Conservation (phyloP, 2,888 invertebrate species). For the Dolomedes plantarius region DNA sequence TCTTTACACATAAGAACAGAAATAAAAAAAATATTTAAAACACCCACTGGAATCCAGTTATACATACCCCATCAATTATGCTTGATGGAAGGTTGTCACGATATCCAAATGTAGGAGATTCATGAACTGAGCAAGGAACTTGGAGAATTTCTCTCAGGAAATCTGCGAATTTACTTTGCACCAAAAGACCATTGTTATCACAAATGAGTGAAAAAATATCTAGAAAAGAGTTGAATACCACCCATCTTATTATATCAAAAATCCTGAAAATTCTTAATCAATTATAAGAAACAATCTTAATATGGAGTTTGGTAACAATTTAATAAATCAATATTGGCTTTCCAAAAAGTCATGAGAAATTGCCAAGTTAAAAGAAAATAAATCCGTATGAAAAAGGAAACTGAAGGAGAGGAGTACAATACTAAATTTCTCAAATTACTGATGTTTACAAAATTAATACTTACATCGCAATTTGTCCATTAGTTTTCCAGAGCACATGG, state of each 20-base stretch:
- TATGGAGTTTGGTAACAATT: neutral
- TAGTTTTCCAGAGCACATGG: constrained; percentile 96
- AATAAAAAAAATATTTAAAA: too few species aligned
- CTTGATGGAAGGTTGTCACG: constrained; percentile 89
- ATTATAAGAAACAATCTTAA: neutral
- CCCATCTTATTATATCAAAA: too few species aligned
- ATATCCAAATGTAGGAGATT: constrained; percentile 96
- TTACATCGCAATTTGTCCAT: constrained; percentile 97
- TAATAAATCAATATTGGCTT: too few species aligned
- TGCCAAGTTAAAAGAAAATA: too few species aligned
- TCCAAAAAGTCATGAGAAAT: too few species aligned
- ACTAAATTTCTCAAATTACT: too few species aligned
- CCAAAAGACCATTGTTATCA: constrained; percentile 86
- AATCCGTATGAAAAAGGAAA: too few species aligned
- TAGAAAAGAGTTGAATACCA: constrained; percentile 77
- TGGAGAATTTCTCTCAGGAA: constrained; percentile 94
- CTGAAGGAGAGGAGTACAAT: too few species aligned
- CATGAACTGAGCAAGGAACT: constrained; percentile 96
- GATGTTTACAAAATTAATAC: too few species aligned
- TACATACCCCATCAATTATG: constrained; percentile 89
- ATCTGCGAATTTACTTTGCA: constrained; percentile 86
- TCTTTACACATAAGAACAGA: too few species aligned
- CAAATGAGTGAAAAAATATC: constrained; percentile 98
- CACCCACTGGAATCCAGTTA: too few species aligned
- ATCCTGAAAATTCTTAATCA: neutral